A percentile compares a stretch with the other conserved stretches of the same genome.
Evolutionary conservation across 2,113 vertebrate genomes (phyloP).

Genomic region (Thunnus thynnus): DNA sequence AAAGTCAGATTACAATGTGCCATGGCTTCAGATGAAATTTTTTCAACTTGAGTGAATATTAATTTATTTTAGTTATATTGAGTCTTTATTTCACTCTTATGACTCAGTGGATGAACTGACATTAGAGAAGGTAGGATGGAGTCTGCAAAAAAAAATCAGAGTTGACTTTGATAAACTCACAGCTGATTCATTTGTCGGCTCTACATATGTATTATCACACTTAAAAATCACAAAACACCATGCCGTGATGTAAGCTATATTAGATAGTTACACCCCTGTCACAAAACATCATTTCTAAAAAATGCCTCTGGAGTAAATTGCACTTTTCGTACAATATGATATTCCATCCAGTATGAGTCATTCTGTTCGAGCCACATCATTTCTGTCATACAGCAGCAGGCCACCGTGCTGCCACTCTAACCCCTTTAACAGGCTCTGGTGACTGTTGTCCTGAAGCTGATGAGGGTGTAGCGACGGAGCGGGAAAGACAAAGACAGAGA

Average conservation of each 20-base stretch:
- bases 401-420: not conserved
- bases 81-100: not conserved
- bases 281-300: not conserved
- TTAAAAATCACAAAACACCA: not conserved
- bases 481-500: constrained; percentile 14
- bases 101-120: no score
- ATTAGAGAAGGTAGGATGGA: no score
- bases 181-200: not conserved
- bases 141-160: no score
- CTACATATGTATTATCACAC: not conserved
- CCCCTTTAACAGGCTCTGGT: not conserved
- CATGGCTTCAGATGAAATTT: not conserved
- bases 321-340: no score
- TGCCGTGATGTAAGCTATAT: not conserved
- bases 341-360: not conserved
- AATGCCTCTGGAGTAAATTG: not conserved
- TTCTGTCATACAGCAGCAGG: not conserved
- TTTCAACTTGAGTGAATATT: not conserved
- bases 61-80: not conserved
- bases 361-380: not conserved
- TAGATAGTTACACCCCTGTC: not conserved
- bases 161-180: no score
- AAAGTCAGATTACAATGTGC: not conserved
- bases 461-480: not conserved
- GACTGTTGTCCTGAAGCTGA: not conserved